Evolutionary conservation across 2,888 invertebrate genomes (phyloP).

Genomic region (Mimachlamys varia): DNA sequence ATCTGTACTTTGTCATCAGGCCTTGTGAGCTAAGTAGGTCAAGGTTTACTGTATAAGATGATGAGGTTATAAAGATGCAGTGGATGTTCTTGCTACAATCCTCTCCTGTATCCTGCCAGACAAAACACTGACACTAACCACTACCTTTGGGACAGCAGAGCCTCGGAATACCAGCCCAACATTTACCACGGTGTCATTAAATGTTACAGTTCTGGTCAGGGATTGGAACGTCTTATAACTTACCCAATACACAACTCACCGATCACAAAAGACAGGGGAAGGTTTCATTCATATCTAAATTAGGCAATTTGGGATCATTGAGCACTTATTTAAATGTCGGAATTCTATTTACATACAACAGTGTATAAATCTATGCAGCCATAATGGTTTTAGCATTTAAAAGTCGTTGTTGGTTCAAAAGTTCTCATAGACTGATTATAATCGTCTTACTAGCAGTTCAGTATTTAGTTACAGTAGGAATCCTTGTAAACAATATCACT

Average conservation of each 20-base stretch:
- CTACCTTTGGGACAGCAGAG: background rate
- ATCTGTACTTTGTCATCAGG: constrained; percentile 26
- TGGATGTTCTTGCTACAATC: background rate
- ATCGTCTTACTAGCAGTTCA: background rate
- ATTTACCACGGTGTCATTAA: background rate
- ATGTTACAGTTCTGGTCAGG: background rate
- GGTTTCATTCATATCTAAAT: constrained; percentile 32
- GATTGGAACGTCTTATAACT: background rate
- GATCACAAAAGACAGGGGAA: constrained; percentile 20
- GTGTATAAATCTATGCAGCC: constrained; percentile 7
- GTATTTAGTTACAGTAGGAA: background rate
- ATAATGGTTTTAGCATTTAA: background rate
- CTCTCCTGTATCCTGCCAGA: constrained; percentile 3
- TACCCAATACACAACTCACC: background rate
- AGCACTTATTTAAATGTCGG: background rate
- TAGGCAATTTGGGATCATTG: background rate
- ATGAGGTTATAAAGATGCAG: background rate
- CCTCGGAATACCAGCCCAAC: background rate
- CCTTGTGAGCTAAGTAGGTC: too few relatives aligned
- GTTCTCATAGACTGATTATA: background rate
- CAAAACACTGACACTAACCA: constrained; percentile 22
- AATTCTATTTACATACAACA: constrained; percentile 1
- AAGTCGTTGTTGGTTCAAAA: background rate
- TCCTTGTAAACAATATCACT: background rate
- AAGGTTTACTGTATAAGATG: background rate